Percentiles rank a stretch among this genome's conserved stretches.
These are phyloP conservation scores for Hoplostethus atlanticus DNA, from an alignment of 2,797 vertebrate species.

Conservation along the genomic window DNA sequence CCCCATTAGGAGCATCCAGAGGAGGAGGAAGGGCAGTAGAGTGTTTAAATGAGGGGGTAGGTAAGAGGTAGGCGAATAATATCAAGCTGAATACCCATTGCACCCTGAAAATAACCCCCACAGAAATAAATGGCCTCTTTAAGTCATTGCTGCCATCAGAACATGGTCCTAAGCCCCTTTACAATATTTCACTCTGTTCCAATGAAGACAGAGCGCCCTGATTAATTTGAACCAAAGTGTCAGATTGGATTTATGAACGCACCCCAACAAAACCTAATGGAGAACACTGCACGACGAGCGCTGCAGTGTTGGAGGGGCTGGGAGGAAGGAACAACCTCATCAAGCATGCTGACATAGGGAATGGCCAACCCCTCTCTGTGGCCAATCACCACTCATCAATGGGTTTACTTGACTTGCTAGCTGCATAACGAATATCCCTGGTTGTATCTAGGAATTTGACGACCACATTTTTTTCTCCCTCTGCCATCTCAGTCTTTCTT, in stretches of 20 bases:
- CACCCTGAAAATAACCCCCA: neutral
- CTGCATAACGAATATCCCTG: conserved; percentile 15
- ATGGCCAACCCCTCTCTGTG: neutral
- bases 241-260: neutral
- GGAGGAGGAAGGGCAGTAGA: neutral
- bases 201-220: neutral
- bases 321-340: neutral
- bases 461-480: neutral
- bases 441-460: conserved; percentile 18
- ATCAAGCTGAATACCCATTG: neutral
- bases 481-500: conserved; percentile 14
- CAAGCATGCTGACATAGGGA: too few relatives aligned
- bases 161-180: neutral
- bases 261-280: too few relatives aligned
- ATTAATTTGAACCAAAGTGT: neutral
- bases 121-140: neutral
- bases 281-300: too few relatives aligned
- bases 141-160: neutral
- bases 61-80: neutral
- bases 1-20: neutral
- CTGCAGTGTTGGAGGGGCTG: too few relatives aligned
- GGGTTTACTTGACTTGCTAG: neutral
- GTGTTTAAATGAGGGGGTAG: neutral
- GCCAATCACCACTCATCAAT: conserved; percentile 17
- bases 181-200: neutral